Percentiles rank a stretch among this genome's conserved stretches.
These are phyloP conservation scores for Condylura cristata DNA, from an alignment of 2,113 vertebrate species.

Conservation along the genomic window DNA sequence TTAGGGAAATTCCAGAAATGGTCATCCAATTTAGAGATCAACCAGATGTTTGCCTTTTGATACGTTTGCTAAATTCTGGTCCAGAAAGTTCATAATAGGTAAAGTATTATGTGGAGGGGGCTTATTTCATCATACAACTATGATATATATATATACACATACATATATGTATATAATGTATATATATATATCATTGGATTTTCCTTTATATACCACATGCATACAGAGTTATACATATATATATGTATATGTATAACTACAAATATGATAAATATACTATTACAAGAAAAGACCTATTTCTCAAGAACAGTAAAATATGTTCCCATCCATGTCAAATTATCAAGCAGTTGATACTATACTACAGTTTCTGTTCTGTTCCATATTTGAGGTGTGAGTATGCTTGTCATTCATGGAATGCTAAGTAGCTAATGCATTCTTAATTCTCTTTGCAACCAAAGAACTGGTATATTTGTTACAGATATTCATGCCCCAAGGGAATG, in stretches of 20 bases:
- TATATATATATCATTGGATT: too few species aligned
- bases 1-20: not conserved
- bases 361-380: not conserved
- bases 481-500: constrained; percentile 77
- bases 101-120: not conserved
- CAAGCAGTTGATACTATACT: not conserved
- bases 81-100: not conserved
- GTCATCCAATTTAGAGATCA: not conserved
- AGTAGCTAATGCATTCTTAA: constrained; percentile 80
- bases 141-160: too few species aligned
- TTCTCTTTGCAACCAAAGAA: constrained; percentile 82
- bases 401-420: constrained; percentile 81
- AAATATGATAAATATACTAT: constrained; percentile 1
- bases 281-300: not conserved
- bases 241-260: too few species aligned
- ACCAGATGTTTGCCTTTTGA: not conserved
- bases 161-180: too few species aligned
- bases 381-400: constrained; percentile 63
- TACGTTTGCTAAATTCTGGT: not conserved
- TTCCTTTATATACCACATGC: not conserved
- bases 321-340: constrained; percentile 38
- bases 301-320: not conserved
- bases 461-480: constrained; percentile 79
- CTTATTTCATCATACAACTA: constrained; percentile 16
- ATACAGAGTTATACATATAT: too few species aligned